Conservation (phyloP, 2,797 vertebrate genomes). For the Acanthornis magna region DNA sequence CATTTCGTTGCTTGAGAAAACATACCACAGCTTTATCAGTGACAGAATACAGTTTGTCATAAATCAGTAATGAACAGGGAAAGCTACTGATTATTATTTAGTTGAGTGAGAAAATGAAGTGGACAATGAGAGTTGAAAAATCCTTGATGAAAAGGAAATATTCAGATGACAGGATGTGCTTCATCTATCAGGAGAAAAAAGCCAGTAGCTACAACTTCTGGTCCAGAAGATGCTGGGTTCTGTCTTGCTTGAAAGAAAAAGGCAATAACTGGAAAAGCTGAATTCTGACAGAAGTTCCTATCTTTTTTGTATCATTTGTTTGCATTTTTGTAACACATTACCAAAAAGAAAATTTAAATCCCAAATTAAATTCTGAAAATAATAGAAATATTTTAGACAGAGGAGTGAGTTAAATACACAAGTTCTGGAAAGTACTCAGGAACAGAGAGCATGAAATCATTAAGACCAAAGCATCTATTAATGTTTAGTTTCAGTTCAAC, state of each 20-base stretch:
- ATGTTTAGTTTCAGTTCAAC: neutral
- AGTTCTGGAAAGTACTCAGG: neutral
- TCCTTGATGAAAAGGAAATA: neutral
- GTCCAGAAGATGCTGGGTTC: neutral
- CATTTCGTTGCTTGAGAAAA: neutral
- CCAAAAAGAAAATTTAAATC: neutral
- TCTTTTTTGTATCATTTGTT: neutral
- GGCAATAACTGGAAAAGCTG: neutral
- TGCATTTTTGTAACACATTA: neutral
- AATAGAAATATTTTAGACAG: neutral
- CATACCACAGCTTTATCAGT: neutral
- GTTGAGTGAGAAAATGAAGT: neutral
- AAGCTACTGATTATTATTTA: neutral
- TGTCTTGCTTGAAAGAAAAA: accelerated
- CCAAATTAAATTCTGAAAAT: neutral
- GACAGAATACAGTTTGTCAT: neutral
- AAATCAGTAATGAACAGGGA: neutral
- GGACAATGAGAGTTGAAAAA: neutral
- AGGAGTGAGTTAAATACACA: neutral
- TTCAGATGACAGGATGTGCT: neutral
- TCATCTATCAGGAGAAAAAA: neutral
- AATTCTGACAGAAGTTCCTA: neutral
- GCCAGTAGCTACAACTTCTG: neutral
- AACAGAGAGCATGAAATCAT: neutral
- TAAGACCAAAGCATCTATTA: neutral